Evolutionary conservation across 1,140 invertebrate genomes (phyloP).

Genomic region (Pentalonia nigronervosa): DNA sequence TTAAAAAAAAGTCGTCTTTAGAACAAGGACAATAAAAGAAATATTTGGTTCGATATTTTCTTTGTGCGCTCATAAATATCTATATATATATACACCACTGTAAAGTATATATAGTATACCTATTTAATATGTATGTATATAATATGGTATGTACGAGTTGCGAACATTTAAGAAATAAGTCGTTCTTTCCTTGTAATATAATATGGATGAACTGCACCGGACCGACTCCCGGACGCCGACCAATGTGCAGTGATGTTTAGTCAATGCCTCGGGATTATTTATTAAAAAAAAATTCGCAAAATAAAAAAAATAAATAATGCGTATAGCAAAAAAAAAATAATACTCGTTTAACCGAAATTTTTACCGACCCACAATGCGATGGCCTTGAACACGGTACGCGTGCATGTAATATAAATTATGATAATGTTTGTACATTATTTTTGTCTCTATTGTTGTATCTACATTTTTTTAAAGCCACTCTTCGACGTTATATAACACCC

Average conservation of each 20-base stretch:
- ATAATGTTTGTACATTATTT: neutral
- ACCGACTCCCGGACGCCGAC: neutral
- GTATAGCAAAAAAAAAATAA: neutral
- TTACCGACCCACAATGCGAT: neutral
- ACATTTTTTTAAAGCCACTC: neutral
- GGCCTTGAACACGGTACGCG: conserved; percentile 14
- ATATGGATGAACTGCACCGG: neutral
- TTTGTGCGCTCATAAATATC: neutral
- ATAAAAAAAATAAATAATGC: neutral
- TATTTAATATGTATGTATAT: neutral
- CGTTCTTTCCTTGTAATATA: neutral
- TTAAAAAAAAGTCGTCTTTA: neutral
- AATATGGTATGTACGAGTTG: neutral
- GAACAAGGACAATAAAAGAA: conserved; percentile 9
- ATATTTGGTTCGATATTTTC: neutral
- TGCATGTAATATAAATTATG: neutral
- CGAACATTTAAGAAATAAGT: neutral
- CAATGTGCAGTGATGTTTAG: neutral
- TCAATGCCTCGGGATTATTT: neutral
- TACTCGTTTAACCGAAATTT: conserved; percentile 21
- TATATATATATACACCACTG: neutral
- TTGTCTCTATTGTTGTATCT: neutral
- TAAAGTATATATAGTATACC: no score
- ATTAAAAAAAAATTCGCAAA: neutral
- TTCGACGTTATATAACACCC: neutral